These are phyloP conservation scores for Torymus texanus DNA, from an alignment of 2,888 invertebrate genomes.

Conservation along the genomic window DNA sequence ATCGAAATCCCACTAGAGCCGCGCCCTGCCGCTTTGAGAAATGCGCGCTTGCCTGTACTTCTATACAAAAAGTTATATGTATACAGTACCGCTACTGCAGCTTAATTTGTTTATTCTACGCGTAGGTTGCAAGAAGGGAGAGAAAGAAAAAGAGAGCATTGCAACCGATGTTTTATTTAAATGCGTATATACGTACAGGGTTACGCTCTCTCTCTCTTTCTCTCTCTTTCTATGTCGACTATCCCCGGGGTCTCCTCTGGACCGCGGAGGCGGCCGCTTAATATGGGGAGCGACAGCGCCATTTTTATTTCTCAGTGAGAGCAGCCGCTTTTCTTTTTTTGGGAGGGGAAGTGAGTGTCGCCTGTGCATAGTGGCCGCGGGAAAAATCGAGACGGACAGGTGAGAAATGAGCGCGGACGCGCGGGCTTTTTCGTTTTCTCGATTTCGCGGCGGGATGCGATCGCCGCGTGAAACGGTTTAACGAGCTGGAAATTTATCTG, in stretches of 20 bases:
- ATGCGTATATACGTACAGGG: conserved; percentile 65
- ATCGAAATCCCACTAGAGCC: conserved; percentile 39
- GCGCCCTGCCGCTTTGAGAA: conserved; percentile 24
- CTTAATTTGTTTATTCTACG: conserved; percentile 50
- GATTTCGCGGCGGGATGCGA: too few species aligned
- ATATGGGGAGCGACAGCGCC: conserved; percentile 71
- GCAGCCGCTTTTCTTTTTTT: neutral
- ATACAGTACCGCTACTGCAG: conserved; percentile 6
- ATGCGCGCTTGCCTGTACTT: neutral
- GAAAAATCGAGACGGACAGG: conserved; percentile 52
- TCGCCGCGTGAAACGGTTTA: too few species aligned
- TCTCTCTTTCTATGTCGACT: too few species aligned
- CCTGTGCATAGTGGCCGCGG: neutral
- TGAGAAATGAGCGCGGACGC: conserved; percentile 38
- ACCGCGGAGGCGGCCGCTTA: conserved; percentile 69
- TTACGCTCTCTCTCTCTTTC: too few species aligned
- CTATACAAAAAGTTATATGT: conserved; percentile 23
- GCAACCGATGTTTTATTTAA: conserved; percentile 73
- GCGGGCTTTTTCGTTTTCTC: neutral
- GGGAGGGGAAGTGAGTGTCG: conserved; percentile 4
- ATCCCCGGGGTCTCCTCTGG: conserved; percentile 71
- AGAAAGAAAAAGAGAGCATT: conserved; percentile 60
- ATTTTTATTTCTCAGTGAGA: conserved; percentile 70
- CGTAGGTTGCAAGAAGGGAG: neutral
- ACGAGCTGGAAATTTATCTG: too few species aligned